Base-by-base conservation (phyloP, 2,113 vertebrate genomes). In the Eulacestoma nigropectus region DNA sequence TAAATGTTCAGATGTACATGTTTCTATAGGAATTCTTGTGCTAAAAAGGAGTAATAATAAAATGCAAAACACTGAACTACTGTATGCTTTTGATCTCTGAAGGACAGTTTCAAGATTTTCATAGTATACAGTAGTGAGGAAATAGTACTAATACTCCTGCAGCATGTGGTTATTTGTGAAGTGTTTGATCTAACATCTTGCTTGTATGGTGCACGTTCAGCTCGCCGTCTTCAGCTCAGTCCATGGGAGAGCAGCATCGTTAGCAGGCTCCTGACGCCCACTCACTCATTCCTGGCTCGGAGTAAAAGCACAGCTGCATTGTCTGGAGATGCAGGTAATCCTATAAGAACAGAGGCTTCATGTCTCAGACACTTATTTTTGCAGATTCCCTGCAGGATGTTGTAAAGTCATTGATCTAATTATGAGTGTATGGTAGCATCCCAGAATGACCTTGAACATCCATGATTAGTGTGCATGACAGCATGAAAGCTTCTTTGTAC, bases 281-380 rank as follows among this genome's bases (percentile, higher is more conserved):
- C 99, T 22, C 99, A 99, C 97, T 99, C 99, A 21, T 99, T 99
- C 97, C 97, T 99, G 98, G 99, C 99, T 91, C 98, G 99, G 63
- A 99, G 99, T 96, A 99, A 99, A 98, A 99, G 99, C 88, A 98
- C 99, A 69, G 98, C 99, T 85, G 99, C 99, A 47, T 97, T 99
- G 97, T 98, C 98, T 92, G 99, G 99, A 98, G 99, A 99, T 91
- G 79, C 98, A 98, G 99, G 99, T 99, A 99, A 98, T 97, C 69
- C 67, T 62, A 8, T 84, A 87, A 72, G 50, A 83, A 47, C 42
- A 64, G 68, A 69, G 30, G 65, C 70, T 68, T 89, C 55, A 10
- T 64, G 68, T 74, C 69, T 79, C 72, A 52, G 55, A 37, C 18
- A 9, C 60, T 70, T 92, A 19, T 67, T 95, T 92, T 91, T 78